These are phyloP conservation scores for Nephila pilipes DNA, from an alignment of 1,140 invertebrate species.

Conservation along the genomic window DNA sequence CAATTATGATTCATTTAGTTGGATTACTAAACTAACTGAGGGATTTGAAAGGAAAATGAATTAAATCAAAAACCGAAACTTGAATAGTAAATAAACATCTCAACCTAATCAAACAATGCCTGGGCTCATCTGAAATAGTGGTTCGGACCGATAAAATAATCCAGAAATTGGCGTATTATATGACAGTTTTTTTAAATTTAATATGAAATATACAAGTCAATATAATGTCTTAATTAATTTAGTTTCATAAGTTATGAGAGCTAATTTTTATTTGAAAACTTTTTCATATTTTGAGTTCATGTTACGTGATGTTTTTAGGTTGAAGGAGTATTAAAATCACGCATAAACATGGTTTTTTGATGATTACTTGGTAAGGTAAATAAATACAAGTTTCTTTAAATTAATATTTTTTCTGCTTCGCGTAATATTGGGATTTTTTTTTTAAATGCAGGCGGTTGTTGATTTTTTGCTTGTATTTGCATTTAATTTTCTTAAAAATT, in stretches of 20 bases:
- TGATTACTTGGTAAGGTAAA: conserved; percentile 42
- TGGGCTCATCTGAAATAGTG: conserved; percentile 58
- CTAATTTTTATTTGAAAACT: not conserved
- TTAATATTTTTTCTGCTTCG: too few relatives aligned
- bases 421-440: too few relatives aligned
- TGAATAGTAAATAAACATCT: conserved; percentile 36
- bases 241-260: not conserved
- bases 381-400: too few relatives aligned
- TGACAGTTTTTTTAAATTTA: not conserved
- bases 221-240: not conserved
- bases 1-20: not conserved
- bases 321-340: not conserved
- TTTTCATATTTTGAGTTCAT: not conserved
- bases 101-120: conserved; percentile 59
- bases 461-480: too few relatives aligned
- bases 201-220: conserved; percentile 25
- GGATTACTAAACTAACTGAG: not conserved
- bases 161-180: conserved; percentile 1
- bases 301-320: conserved; percentile 52
- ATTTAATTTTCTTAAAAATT: too few relatives aligned
- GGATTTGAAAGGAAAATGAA: not conserved
- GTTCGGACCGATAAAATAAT: conserved; percentile 37
- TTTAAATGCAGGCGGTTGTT: too few relatives aligned
- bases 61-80: conserved; percentile 56
- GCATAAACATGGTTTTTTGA: conserved; percentile 47